Base-by-base conservation (phyloP, 2,113 vertebrate genomes). In the Penelope pileata region DNA sequence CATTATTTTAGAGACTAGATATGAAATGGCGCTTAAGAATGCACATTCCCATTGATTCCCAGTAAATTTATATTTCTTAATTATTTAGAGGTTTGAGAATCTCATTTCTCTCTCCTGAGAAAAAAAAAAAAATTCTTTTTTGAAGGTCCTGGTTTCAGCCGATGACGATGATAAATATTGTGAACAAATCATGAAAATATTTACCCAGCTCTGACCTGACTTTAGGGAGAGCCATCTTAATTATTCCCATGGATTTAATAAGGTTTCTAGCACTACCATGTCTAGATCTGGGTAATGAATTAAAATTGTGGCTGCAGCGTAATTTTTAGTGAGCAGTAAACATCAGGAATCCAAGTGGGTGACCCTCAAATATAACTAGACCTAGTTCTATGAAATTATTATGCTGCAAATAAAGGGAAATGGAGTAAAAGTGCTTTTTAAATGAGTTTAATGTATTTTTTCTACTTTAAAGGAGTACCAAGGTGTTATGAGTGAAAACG, bases 221-320 rank as follows among this genome's bases (percentile, higher is more conserved):
- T 70, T 93, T 23, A 83, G 38, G 68, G n/a, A 77, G 43, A 86
- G 4, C 26, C 74, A 1, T 42, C n/a, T 80, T 70, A n/a, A 59
- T 77, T 90, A 63, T 80, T 83, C 54, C 51, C 81, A 59, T 26
- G 74, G 80, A 38, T 94, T 81, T 85, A 96, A 53, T 87, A 85
- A 66, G 74, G 34, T 90, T 91, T 88, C 29, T 93, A 54, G 80
- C 54, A 47, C 59, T 80, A 21, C 75, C 17, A 7, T 26, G 54
- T 80, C 72, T 83, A 63, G 60, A 74, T 74, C 72, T 95, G 79
- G 60, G 81, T 92, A 90, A 67, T 91, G 80, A 94, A 90, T 92
- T 96, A 88, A 86, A 90, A 80, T 1, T 34, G 36, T 72, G 50
- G 62, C 73, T 90, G 88, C 76, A 59, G 56, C 0, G 2, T 94